A percentile compares a stretch with the other conserved stretches of the same genome.
Evolutionary conservation across 2,113 vertebrate genomes (phyloP).

Genomic region (Manacus vitellinus): DNA sequence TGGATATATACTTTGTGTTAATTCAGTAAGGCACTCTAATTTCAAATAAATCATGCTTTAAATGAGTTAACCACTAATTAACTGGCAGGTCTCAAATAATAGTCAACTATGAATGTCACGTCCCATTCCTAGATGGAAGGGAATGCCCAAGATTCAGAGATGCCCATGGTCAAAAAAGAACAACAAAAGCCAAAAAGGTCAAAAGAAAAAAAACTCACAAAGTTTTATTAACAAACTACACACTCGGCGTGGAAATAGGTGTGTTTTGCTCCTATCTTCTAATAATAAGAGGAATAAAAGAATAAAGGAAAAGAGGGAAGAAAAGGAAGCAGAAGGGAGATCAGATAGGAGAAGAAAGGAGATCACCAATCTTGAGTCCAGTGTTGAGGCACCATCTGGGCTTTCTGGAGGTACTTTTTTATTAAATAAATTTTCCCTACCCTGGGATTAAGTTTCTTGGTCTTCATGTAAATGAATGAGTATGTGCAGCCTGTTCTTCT

Average conservation of each 20-base stretch:
- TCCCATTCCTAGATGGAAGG: not conserved
- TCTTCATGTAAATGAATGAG: not conserved
- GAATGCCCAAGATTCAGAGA: not conserved
- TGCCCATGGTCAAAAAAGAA: not conserved
- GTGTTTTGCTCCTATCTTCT: not conserved
- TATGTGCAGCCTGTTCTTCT: not conserved
- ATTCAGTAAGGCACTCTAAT: not conserved
- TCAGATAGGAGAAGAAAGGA: not conserved
- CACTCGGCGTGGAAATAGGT: not conserved
- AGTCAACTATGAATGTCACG: not conserved
- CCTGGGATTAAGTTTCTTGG: not conserved
- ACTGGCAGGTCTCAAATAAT: not conserved
- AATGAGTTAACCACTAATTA: conserved; percentile 37
- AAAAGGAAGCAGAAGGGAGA: not conserved
- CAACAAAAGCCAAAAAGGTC: fast-evolving
- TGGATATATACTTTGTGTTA: not conserved
- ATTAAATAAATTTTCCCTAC: not conserved
- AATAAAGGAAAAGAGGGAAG: not conserved
- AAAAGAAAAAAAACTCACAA: not conserved
- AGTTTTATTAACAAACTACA: not conserved
- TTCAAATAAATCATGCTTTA: conserved; percentile 27
- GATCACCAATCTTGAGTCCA: not conserved
- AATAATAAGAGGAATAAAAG: not conserved
- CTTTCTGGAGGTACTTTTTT: not conserved
- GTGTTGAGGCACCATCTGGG: fast-evolving